Evolutionary conservation across 2,888 invertebrate genomes (phyloP), one percentile per base, ranked within the genome.

Genomic region (Kuschelorhynchus macadamiae): DNA sequence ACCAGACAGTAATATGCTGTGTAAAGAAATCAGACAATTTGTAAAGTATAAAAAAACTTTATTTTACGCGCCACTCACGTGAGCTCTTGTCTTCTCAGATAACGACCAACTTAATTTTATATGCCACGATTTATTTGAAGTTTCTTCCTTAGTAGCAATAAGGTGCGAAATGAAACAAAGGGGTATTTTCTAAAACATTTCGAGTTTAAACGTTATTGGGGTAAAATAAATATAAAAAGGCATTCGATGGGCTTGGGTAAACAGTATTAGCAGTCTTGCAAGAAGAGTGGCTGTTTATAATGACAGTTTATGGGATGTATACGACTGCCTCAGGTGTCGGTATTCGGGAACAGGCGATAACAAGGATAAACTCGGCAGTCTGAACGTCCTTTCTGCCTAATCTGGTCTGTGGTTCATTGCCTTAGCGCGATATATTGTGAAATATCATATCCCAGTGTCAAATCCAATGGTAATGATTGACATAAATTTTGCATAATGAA

Each of bases 381-480:
- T 74, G 71, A 72, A 56, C 74, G 75, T 74, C 74, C 75, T 76
- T 77, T 76, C 70, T 76, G 76, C 77, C 79, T 82, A 82, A 81
- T 81, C 82, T 81, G 80, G 73, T 75, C 76, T 77, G 77, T 76
- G 79, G 81, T 81, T 81, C 81, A 81, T 81, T 78, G 80, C 81
- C 76, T 76, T 74, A 36, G 73, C 69, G 76, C 79, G 78, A 78
- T 81, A 80, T 81, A 81, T 80, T 74, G 80, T 80, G 79, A 81
- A 82, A 82, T 83, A 82, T 82, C 83, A 82, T 83, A 83, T 82
- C 81, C 81, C 77, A 73, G 79, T 81, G 83, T 82, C 82, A 82
- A 79, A 82, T 77, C 76, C 80, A 81, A 83, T 80, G 82, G 81
- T 83, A 83, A 83, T 82, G 83, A 83, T 83, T 83, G 83, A 81